These are phyloP conservation scores for Amblyraja radiata DNA, from an alignment of 2,797 vertebrate species.

Conservation along the genomic window DNA sequence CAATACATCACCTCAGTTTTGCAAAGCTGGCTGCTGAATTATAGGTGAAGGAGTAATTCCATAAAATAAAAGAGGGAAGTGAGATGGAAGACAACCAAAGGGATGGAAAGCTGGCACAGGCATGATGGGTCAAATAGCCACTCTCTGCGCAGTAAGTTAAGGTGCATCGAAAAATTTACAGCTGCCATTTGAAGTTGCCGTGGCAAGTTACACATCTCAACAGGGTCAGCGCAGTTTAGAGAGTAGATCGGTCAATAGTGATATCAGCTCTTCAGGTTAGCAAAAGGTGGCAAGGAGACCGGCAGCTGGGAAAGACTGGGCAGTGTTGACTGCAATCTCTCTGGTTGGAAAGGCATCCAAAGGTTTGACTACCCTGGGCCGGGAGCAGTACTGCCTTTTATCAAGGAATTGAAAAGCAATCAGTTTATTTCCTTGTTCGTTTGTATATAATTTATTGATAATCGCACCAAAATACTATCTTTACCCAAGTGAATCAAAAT, in stretches of 20 bases:
- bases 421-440: not conserved
- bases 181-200: not conserved
- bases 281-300: not conserved
- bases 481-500: not conserved
- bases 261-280: not conserved
- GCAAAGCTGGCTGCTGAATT: not conserved
- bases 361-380: not conserved
- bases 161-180: no score
- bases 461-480: no score
- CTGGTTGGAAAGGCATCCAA: no score
- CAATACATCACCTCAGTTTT: no score
- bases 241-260: not conserved
- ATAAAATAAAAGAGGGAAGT: not conserved
- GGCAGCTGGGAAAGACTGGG: no score
- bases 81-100: not conserved
- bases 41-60: not conserved
- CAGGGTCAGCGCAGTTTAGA: not conserved
- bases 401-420: not conserved
- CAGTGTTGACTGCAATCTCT: not conserved
- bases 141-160: not conserved
- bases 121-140: not conserved
- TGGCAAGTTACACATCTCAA: not conserved
- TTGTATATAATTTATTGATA: not conserved
- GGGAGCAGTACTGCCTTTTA: not conserved
- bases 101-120: not conserved